phyloP scores from a whole-genome alignment of 2,888 invertebrate species.

The Cyrtodaria siliqua region DNA sequence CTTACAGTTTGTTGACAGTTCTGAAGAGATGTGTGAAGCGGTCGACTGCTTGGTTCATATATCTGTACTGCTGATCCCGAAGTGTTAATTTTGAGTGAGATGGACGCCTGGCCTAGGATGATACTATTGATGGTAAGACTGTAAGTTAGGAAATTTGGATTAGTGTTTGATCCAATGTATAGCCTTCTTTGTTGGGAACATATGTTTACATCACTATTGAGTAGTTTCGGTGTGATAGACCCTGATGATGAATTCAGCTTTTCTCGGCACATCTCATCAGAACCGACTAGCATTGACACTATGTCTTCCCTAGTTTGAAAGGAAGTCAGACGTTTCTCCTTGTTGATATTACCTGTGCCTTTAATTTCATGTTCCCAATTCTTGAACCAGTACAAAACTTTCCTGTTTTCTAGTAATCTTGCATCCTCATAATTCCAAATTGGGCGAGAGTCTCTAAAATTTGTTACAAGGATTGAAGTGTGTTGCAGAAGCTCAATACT shows the following conservation, averaged over 20 bases:
- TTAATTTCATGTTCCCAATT: conserved; percentile 29
- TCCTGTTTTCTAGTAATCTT: neutral
- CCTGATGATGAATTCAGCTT: conserved; percentile 15
- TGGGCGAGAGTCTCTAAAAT: neutral
- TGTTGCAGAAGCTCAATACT: conserved; percentile 32
- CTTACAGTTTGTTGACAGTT: too few species aligned
- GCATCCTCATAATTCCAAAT: neutral
- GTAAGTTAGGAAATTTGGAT: conserved; percentile 16
- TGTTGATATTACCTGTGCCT: neutral
- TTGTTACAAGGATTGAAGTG: conserved; percentile 13
- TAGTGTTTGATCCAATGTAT: conserved; percentile 32
- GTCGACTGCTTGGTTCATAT: too few species aligned
- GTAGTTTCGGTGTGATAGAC: conserved; percentile 21
- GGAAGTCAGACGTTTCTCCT: conserved; percentile 41
- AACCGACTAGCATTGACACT: conserved; percentile 32
- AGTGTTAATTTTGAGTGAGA: too few species aligned
- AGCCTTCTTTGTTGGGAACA: conserved; percentile 42
- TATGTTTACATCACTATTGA: conserved; percentile 45
- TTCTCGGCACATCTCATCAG: conserved; percentile 30
- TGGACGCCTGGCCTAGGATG: too few species aligned
- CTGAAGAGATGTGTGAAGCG: too few species aligned
- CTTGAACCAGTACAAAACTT: conserved; percentile 28
- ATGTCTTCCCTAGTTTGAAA: conserved; percentile 47
- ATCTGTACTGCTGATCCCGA: too few species aligned
- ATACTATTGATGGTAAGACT: too few species aligned